phyloP scores from a whole-genome alignment of 2,113 vertebrate genomes.

The Hystrix cristata region DNA sequence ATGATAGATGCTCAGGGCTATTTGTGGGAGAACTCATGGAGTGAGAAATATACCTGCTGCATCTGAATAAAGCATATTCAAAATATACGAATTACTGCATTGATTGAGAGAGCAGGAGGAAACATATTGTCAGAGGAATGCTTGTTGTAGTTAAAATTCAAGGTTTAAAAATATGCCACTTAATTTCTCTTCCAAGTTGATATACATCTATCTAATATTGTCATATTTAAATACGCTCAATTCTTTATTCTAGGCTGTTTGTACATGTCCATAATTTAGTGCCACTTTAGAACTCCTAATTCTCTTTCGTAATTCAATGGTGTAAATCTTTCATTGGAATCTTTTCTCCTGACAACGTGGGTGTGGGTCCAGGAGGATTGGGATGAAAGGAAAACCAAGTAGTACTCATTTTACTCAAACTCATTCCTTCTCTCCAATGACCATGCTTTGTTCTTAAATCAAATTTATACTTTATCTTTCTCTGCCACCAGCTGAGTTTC shows the following conservation, averaged over 20 bases:
- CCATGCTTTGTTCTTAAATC: background rate
- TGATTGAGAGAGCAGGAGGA: background rate
- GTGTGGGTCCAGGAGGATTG: background rate
- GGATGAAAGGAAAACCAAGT: background rate
- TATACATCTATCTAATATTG: slow-evolving; percentile 19
- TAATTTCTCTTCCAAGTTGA: background rate
- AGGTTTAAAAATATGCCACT: slow-evolving; percentile 7
- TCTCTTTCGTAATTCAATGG: slow-evolving; percentile 14
- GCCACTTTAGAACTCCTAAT: background rate
- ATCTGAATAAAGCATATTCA: background rate
- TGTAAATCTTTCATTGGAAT: background rate
- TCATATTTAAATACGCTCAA: background rate
- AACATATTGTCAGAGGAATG: background rate
- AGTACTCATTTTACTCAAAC: background rate
- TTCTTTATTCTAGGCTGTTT: background rate
- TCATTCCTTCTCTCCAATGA: background rate
- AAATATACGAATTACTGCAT: background rate
- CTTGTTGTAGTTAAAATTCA: background rate
- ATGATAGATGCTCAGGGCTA: background rate
- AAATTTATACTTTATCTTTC: background rate
- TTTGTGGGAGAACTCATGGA: background rate
- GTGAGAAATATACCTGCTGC: background rate
- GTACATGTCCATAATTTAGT: background rate
- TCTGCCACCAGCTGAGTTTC: background rate
- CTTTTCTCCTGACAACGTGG: background rate